phyloP scores from a whole-genome alignment of 2,113 vertebrate species.

The Urocolius indicus region DNA sequence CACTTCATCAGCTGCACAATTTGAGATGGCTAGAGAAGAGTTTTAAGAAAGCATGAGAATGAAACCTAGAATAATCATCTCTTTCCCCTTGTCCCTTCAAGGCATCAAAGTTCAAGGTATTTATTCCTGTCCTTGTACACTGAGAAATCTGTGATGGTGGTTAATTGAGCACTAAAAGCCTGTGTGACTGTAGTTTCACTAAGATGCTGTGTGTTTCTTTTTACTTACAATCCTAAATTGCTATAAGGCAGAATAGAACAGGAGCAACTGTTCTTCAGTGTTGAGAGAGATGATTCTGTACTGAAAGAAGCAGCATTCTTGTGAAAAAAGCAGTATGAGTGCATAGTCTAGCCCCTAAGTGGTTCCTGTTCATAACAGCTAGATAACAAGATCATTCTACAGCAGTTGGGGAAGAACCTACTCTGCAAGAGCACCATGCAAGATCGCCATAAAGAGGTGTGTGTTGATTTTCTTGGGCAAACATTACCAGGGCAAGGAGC shows the following conservation, averaged over 20 bases:
- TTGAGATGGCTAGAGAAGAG: slow-evolving; percentile 32
- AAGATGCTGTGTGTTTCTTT: slow-evolving; percentile 2
- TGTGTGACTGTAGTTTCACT: slow-evolving; percentile 7
- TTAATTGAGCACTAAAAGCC: slow-evolving; percentile 53
- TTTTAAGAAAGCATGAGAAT: slow-evolving; percentile 44
- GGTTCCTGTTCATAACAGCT: not conserved
- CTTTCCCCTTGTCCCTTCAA: slow-evolving; percentile 14
- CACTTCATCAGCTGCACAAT: slow-evolving; percentile 60
- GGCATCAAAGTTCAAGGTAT: slow-evolving; percentile 54
- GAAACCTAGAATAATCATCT: slow-evolving; percentile 51
- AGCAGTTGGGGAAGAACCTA: not conserved
- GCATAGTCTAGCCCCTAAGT: accelerated
- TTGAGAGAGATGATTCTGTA: not conserved
- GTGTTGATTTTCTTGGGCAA: not conserved
- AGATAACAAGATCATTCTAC: not conserved
- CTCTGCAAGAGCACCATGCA: not conserved
- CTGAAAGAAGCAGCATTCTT: not conserved
- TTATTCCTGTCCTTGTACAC: slow-evolving; percentile 5
- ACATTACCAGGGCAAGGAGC: not conserved
- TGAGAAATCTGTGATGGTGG: not conserved
- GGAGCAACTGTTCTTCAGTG: not conserved
- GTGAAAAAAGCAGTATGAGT: not conserved
- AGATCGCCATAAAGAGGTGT: not conserved
- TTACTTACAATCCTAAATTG: slow-evolving; percentile 2
- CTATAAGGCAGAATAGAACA: not conserved